Evolutionary conservation across 64 coral and sea anemone species (phyloP).

Genomic region (Pocillopora damicornis): DNA sequence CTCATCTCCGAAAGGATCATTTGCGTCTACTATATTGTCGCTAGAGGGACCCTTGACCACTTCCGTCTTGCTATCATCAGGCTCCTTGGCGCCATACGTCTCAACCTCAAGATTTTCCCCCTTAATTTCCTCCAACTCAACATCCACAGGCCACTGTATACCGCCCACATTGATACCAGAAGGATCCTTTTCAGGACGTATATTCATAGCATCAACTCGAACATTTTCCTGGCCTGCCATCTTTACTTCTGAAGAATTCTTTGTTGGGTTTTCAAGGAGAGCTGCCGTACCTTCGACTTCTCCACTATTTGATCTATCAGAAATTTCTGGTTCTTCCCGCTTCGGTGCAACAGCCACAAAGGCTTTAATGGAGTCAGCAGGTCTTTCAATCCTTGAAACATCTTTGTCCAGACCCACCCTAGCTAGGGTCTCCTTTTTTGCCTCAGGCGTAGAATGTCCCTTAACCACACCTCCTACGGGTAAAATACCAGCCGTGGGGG

Average conservation of each 20-base stretch:
- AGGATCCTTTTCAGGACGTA: neutral
- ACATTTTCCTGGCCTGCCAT: neutral
- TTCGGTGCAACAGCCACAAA: constrained; percentile 7
- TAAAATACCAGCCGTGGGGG: constrained; percentile 21
- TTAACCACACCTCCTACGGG: constrained; percentile 35
- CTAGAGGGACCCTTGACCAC: neutral
- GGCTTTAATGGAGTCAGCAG: neutral
- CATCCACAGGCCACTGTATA: too few species aligned
- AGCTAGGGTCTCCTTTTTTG: neutral
- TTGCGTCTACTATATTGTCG: neutral
- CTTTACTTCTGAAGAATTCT: neutral
- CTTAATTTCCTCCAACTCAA: too few species aligned
- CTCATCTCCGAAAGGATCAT: neutral
- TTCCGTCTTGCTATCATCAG: neutral
- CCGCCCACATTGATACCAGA: neutral
- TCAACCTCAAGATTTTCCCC: too few species aligned
- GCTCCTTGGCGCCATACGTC: neutral
- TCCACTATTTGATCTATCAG: neutral
- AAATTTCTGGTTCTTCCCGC: neutral
- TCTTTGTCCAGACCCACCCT: neutral
- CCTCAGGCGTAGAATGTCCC: neutral
- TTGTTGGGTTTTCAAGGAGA: neutral
- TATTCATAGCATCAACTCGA: too few species aligned
- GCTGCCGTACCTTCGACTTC: neutral
- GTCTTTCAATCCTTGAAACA: neutral